phyloP scores from a whole-genome alignment of 2,113 vertebrate genomes.

The Lophotis ruficrista region DNA sequence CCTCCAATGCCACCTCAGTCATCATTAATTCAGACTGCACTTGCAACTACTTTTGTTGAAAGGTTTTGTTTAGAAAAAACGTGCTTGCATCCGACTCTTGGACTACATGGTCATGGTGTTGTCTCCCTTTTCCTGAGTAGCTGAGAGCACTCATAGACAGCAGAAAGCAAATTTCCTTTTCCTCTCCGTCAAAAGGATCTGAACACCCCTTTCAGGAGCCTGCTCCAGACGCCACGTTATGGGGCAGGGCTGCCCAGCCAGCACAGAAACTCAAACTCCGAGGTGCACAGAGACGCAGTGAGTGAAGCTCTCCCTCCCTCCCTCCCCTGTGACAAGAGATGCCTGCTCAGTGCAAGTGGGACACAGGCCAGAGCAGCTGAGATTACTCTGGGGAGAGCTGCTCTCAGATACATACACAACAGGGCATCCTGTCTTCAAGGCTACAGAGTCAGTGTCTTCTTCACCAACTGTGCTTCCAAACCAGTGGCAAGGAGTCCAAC shows the following conservation, averaged over 20 bases:
- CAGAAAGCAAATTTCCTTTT: not conserved
- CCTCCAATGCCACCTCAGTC: not conserved
- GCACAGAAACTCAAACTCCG: not conserved
- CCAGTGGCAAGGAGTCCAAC: not conserved
- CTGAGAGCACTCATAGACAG: not conserved
- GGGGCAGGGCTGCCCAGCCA: not conserved
- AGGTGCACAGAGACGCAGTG: fast-evolving
- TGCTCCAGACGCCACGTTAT: not conserved
- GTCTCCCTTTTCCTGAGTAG: not conserved
- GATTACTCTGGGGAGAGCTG: not conserved
- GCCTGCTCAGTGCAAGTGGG: fast-evolving
- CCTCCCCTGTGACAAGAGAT: not conserved
- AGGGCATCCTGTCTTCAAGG: not conserved
- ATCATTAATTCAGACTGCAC: not conserved
- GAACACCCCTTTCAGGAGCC: not conserved
- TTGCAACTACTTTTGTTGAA: not conserved
- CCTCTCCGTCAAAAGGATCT: not conserved
- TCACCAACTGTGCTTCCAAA: not conserved
- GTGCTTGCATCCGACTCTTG: not conserved
- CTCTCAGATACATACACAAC: not conserved
- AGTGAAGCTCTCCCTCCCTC: not conserved
- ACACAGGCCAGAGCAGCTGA: not conserved
- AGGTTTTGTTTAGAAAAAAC: not conserved
- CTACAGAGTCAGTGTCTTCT: not conserved
- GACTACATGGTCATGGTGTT: fast-evolving